These are phyloP conservation scores for Rhinophrynus dorsalis DNA, from an alignment of 2,797 vertebrate species.

Conservation along the genomic window DNA sequence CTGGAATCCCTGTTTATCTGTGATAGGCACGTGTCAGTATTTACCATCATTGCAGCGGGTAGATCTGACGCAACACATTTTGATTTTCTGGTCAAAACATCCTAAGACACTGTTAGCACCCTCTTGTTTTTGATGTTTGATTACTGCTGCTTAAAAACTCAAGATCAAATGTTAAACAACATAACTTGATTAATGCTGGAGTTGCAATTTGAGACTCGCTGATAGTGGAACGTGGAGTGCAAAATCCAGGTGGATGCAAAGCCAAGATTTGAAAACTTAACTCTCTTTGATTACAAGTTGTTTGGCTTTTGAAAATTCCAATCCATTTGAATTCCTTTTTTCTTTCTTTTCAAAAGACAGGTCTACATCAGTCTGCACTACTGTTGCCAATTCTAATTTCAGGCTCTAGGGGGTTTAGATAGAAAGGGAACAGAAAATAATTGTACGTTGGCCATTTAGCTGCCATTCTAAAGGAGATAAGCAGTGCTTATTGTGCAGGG, in stretches of 20 bases:
- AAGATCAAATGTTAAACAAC: neutral
- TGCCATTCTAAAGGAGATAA: conserved; percentile 36
- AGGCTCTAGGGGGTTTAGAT: conserved; percentile 32
- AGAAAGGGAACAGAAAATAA: conserved; percentile 40
- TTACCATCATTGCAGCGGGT: no score
- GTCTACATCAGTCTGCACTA: conserved; percentile 26
- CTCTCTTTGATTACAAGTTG: neutral
- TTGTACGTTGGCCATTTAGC: conserved; percentile 41
- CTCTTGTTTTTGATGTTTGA: no score
- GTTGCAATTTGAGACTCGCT: neutral
- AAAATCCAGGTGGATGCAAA: conserved; percentile 10
- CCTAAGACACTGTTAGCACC: no score
- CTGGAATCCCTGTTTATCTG: no score
- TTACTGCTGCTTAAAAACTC: neutral
- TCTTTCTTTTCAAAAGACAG: conserved; percentile 3
- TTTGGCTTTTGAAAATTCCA: conserved; percentile 8
- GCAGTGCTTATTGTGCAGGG: conserved; percentile 28
- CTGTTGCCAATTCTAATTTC: conserved; percentile 39
- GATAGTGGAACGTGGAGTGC: neutral
- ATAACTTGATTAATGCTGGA: neutral
- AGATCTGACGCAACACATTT: no score
- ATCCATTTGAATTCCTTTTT: neutral
- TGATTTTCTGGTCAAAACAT: no score
- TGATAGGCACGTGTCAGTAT: no score
- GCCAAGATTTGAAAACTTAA: neutral